Evolutionary conservation across 2,113 vertebrate species (phyloP).

Genomic region (Heloderma charlesbogerti): DNA sequence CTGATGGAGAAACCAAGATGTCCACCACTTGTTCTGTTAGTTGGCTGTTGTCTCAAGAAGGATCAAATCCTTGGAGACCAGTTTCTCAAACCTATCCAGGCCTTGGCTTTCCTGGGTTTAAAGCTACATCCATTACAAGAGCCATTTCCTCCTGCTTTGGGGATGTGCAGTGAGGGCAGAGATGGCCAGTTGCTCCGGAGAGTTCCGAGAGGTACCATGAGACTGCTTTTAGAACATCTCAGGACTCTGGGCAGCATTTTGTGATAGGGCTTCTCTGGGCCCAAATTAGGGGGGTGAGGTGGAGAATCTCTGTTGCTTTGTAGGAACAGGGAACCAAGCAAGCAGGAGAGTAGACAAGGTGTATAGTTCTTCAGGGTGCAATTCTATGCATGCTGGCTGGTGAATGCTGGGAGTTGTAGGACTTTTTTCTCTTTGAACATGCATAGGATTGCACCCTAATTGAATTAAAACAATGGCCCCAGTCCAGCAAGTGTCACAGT

Average conservation of each 20-base stretch:
- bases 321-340: slow-evolving; percentile 32
- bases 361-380: too few species aligned
- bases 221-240: fast-evolving
- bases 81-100: slow-evolving; percentile 39
- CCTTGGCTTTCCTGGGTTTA: not conserved
- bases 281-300: not conserved
- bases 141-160: not conserved
- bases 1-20: not conserved
- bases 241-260: slow-evolving; percentile 30
- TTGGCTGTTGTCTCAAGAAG: not conserved
- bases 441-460: not conserved
- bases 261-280: slow-evolving; percentile 60
- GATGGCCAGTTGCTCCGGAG: fast-evolving
- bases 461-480: not conserved
- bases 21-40: slow-evolving; percentile 14
- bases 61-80: slow-evolving; percentile 40
- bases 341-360: slow-evolving; percentile 42
- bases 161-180: not conserved
- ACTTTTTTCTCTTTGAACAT: too few species aligned
- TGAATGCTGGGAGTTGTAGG: too few species aligned
- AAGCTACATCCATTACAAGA: fast-evolving
- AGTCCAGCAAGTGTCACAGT: not conserved
- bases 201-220: not conserved
- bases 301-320: not conserved
- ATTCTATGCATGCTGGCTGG: too few species aligned